Conservation (phyloP, 2,113 vertebrate species). For the Oophaga pumilio region DNA sequence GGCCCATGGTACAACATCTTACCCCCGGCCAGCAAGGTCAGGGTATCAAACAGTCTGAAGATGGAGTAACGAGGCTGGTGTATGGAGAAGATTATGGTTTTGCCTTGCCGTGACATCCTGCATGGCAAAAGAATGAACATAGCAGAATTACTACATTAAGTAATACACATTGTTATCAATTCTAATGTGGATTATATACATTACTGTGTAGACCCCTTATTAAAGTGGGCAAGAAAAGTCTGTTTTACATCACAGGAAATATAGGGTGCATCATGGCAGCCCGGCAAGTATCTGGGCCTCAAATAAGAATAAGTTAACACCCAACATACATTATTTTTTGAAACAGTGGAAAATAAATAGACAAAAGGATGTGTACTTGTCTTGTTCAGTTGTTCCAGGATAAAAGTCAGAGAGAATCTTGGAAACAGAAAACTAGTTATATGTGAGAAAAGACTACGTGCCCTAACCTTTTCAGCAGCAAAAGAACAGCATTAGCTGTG, state of each 20-base stretch:
- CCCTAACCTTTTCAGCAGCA: constrained; percentile 85
- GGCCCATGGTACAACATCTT: constrained; percentile 85
- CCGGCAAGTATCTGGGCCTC: not conserved
- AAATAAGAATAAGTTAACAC: not conserved
- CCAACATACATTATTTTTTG: not conserved
- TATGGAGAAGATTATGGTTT: constrained; percentile 93
- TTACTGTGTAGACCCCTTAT: too few relatives aligned
- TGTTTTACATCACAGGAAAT: too few relatives aligned
- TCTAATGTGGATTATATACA: too few relatives aligned
- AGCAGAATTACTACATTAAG: not conserved
- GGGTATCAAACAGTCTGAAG: constrained; percentile 87
- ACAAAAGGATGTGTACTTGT: not conserved
- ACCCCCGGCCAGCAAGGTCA: constrained; percentile 85
- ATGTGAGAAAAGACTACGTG: not conserved
- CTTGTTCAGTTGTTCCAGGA: not conserved
- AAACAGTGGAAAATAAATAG: not conserved
- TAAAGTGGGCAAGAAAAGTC: too few relatives aligned
- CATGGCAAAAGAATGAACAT: not conserved
- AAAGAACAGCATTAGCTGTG: constrained; percentile 89
- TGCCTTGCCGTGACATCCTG: constrained; percentile 83
- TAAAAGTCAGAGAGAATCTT: not conserved
- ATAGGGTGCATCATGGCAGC: too few relatives aligned
- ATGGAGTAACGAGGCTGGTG: constrained; percentile 94
- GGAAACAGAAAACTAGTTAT: not conserved
- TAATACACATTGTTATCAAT: not conserved